These are phyloP conservation scores for Papilio elwesi DNA, from an alignment of 2,888 invertebrate genomes.

Conservation along the genomic window DNA sequence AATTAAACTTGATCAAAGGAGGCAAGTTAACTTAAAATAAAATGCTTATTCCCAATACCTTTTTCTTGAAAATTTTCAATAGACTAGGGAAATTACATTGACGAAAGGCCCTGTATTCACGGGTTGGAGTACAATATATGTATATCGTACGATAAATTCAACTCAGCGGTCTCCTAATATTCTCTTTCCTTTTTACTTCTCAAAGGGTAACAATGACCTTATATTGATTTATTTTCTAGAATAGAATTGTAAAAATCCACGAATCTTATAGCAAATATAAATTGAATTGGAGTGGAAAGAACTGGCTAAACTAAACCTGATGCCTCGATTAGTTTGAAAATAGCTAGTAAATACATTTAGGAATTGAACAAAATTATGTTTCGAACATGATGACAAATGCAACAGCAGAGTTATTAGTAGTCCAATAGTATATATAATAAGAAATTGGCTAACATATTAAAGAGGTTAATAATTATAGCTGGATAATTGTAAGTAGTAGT, in stretches of 20 bases:
- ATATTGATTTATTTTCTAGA: no score
- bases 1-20: constrained; percentile 61
- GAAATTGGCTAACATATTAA: not conserved
- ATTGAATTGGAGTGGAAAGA: no score
- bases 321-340: no score
- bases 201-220: not conserved
- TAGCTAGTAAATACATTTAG: not conserved
- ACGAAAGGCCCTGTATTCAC: not conserved
- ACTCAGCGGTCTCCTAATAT: not conserved
- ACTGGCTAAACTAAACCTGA: no score
- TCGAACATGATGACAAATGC: no score
- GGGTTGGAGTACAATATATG: not conserved
- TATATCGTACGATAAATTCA: not conserved
- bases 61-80: constrained; percentile 13
- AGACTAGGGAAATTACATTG: not conserved
- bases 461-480: no score
- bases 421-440: not conserved
- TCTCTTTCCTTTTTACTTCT: not conserved
- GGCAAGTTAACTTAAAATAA: constrained; percentile 37
- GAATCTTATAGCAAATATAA: no score
- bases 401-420: not conserved
- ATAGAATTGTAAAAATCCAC: no score
- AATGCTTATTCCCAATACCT: constrained; percentile 28
- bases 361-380: not conserved
- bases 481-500: no score